These are phyloP conservation scores for Diplolepis rosae DNA, from an alignment of 2,888 invertebrate genomes.

Conservation along the genomic window DNA sequence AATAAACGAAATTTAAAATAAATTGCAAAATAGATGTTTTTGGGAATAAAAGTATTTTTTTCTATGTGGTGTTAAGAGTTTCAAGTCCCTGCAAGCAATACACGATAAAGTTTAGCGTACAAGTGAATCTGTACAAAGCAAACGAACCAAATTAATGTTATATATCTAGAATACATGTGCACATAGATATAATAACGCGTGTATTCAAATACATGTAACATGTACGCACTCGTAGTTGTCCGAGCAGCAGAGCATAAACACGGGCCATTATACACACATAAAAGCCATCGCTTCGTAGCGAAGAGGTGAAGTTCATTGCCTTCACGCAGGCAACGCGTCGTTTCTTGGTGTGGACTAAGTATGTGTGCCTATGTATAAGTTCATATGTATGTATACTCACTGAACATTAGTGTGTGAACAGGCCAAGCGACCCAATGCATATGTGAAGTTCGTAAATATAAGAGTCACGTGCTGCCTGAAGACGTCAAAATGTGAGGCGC, in stretches of 20 bases:
- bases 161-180: background rate
- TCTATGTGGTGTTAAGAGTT: background rate
- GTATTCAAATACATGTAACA: background rate
- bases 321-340: constrained; percentile 47
- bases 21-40: background rate
- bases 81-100: background rate
- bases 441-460: constrained; percentile 67
- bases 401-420: constrained; percentile 24
- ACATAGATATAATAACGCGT: background rate
- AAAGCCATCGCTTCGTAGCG: constrained; percentile 66
- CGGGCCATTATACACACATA: constrained; percentile 71
- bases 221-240: constrained; percentile 34
- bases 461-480: constrained; percentile 69
- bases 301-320: constrained; percentile 74
- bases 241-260: constrained; percentile 65
- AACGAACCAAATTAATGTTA: background rate
- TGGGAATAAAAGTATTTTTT: background rate
- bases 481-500: constrained; percentile 64
- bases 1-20: too few relatives aligned
- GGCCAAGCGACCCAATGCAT: constrained; percentile 51
- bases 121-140: background rate
- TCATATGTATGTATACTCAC: background rate
- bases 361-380: constrained; percentile 5
- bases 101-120: background rate
- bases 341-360: constrained; percentile 15